These are phyloP conservation scores for Bellardia bayeri DNA, from an alignment of 2,888 invertebrate genomes.

Conservation along the genomic window DNA sequence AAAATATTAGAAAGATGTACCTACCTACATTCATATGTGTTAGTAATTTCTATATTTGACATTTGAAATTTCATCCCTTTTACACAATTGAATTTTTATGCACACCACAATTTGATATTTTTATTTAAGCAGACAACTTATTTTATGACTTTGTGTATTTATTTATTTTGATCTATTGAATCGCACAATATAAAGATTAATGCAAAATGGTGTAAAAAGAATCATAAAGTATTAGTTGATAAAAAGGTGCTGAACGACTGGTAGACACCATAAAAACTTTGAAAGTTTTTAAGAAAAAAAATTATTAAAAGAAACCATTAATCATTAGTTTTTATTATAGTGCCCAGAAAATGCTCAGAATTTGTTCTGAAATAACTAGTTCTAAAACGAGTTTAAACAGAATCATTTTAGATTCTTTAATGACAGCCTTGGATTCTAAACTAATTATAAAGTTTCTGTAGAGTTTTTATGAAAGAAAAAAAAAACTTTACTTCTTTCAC, in stretches of 20 bases:
- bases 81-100: neutral
- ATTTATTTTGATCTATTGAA: neutral
- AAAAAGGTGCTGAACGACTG: neutral
- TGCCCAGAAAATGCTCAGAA: too few relatives aligned
- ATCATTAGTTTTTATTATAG: too few relatives aligned
- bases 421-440: too few relatives aligned
- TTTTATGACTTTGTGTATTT: neutral
- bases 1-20: neutral
- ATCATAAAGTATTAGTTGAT: neutral
- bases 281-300: neutral
- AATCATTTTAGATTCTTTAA: too few relatives aligned
- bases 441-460: too few relatives aligned
- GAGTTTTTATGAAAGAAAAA: too few relatives aligned
- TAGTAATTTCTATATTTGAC: neutral
- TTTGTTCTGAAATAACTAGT: too few relatives aligned
- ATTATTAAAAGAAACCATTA: neutral
- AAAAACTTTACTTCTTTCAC: too few relatives aligned
- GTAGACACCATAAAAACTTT: neutral
- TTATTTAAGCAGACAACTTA: neutral
- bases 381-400: too few relatives aligned
- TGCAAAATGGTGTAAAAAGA: neutral
- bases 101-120: neutral
- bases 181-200: neutral
- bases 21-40: neutral
- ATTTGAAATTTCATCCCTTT: neutral